Evolutionary conservation across 2,797 vertebrate genomes (phyloP), one percentile per base, ranked within the genome.

Genomic region (Danio jaintianensis): DNA sequence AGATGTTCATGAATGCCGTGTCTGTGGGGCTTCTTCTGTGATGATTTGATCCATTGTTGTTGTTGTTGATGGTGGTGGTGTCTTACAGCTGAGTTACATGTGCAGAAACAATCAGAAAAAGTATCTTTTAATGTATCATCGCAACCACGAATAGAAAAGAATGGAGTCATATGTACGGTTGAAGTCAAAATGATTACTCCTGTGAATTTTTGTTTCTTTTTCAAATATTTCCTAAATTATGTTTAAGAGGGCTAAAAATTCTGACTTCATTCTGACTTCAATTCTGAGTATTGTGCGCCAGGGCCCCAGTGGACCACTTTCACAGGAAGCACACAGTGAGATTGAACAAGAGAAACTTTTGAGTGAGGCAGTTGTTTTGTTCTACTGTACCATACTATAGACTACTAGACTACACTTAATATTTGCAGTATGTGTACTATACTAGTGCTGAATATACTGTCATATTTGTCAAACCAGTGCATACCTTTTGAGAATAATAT

Each of bases 21-120:
- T 78, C 59, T 45, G 47, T 11, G 40, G 50, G 69, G 58, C 15
- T 52, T 12, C 61, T 56, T 40, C 61, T 89, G 78, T 90, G 84
- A 66, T 87, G 76, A 89, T 89, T 89, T 86, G 80, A 59, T 81
- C 84, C 82, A 88, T 73, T 73, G 61, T 63, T 70, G 40, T 66
- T 63, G 58, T 61, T 71, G 75, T 29, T 29, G 29, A 1, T 29
- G 1, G 29, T 29, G 29, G 29, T 29, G 29, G 70, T 74, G 59
- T 47, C 36, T 63, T 42, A 53, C n/a, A 52, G 59, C 48, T 43
- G 42, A 18, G 12, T 71, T 53, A 52, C 45, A 63, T 9, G 0
- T 66, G 63, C 40, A 13, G 22, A 73, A 66, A 66, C 40, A 73
- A 80, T 80, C 61, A 58, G 13, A 3, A 70, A 59, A 18, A 45